phyloP scores from a whole-genome alignment of 1,140 invertebrate species.

The Rhopalosiphum maidis region DNA sequence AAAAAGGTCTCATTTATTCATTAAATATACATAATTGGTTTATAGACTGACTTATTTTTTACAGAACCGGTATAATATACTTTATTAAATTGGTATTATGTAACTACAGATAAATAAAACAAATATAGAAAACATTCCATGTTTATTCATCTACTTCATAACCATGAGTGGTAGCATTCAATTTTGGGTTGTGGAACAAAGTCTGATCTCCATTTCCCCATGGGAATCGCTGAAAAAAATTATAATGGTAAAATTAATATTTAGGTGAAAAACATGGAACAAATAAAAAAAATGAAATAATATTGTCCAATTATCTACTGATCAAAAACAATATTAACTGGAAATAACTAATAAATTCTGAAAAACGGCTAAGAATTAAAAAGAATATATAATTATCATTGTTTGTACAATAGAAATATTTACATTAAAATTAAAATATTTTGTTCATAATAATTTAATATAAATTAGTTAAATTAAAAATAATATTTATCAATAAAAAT shows the following conservation, averaged over 20 bases:
- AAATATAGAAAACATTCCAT: not conserved
- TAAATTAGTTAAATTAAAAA: no score
- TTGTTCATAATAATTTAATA: no score
- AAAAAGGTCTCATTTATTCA: conserved; percentile 23
- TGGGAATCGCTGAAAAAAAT: conserved; percentile 73
- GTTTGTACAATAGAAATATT: no score
- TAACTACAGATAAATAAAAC: conserved; percentile 2
- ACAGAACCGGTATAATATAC: not conserved
- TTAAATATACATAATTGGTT: not conserved
- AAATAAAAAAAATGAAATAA: not conserved
- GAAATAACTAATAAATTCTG: no score
- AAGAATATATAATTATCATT: no score
- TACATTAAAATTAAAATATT: no score
- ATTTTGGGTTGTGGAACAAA: conserved; percentile 84
- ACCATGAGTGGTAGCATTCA: conserved; percentile 80
- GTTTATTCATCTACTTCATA: conserved; percentile 70
- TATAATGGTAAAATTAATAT: not conserved
- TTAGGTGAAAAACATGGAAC: not conserved
- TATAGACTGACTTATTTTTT: not conserved
- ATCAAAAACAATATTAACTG: no score
- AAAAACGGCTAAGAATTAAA: no score
- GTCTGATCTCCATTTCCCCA: conserved; percentile 88
- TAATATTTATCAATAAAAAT: no score
- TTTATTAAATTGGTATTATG: conserved; percentile 14
- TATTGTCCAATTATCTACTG: no score